Evolutionary conservation across 1,140 invertebrate species (phyloP), one percentile per base, ranked within the genome.

Genomic region (Zaprionus vittiger): DNA sequence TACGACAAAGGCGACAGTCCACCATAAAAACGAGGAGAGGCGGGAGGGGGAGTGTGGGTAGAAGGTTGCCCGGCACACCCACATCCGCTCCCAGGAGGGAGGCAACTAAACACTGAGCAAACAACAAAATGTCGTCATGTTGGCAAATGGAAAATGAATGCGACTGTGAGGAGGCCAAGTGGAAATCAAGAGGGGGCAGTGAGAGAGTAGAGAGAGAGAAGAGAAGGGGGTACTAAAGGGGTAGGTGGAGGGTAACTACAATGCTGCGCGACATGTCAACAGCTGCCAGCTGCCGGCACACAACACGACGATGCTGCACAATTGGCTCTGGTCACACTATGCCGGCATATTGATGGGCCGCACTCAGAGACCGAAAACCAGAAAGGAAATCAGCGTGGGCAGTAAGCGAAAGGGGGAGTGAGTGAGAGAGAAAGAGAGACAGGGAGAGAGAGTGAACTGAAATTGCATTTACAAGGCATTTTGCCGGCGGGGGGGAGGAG

Each of bases 81-180:
- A 70, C 62, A 70, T 59, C 26, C 60, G 70, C 41, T 47, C 5
- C 41, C 41, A 2, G 47, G 3, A 14, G 47, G 38, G 52, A 37
- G 37, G 74, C 44, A 80, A 66, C 84, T 83, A 87, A 87, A 89
- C 78, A 84, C 69, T 75, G 72, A 62, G 84, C 73, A 86, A 90
- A 89, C 78, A 71, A 65, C 68, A 71, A 64, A 90, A 80, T 85
- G 79, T 89, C 85, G 86, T 85, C 86, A 90, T 82, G 86, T 65
- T 72, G 60, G 60, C 61, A 69, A 75, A 75, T 71, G 73, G 73
- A 76, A 79, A 79, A 75, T 62, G 73, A 75, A 70, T 75, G 65
- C 62, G 74, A 71, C 38, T 56, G 15, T 7, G 6, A 15, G 12
- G 12, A 20, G 31, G 31, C 12, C 2, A 47, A 20, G 4, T 17